These are phyloP conservation scores for Cranoglanis bouderius DNA, from an alignment of 2,113 vertebrate species.

Conservation along the genomic window DNA sequence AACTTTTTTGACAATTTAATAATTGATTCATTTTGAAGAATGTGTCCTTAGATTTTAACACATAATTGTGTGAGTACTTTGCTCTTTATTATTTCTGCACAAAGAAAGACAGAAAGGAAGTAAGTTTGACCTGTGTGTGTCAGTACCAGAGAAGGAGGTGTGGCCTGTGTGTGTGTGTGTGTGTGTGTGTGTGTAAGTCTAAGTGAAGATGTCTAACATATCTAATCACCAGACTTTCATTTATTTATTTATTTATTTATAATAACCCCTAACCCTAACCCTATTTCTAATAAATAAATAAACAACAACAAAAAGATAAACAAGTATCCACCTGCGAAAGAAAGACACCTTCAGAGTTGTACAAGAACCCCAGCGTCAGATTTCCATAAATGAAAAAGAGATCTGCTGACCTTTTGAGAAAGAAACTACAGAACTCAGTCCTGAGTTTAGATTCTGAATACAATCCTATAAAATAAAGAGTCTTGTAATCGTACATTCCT, in stretches of 20 bases:
- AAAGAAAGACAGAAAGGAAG: too few relatives aligned
- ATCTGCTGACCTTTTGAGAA: not conserved
- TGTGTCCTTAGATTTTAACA: too few relatives aligned
- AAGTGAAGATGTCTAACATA: not conserved
- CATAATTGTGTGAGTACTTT: too few relatives aligned
- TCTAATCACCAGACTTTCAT: not conserved
- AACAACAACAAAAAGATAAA: not conserved
- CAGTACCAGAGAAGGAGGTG: not conserved
- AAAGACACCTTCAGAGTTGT: not conserved
- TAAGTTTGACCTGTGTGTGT: not conserved
- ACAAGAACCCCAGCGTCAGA: not conserved
- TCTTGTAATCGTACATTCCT: not conserved
- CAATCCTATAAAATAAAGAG: not conserved
- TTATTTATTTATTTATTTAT: not conserved
- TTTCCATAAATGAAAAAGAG: not conserved
- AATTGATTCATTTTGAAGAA: too few relatives aligned
- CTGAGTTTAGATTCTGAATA: not conserved
- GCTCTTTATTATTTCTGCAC: too few relatives aligned
- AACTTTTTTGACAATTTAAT: not conserved
- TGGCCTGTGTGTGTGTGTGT: not conserved
- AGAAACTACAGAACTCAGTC: not conserved
- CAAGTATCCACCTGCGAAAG: not conserved
- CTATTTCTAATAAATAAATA: too few relatives aligned
- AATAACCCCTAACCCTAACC: too few relatives aligned
- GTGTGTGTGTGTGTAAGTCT: not conserved